A percentile compares a stretch with the other conserved stretches of the same genome.
Evolutionary conservation across 1,140 invertebrate genomes (phyloP).

Genomic region (Neocloeon triangulifer): DNA sequence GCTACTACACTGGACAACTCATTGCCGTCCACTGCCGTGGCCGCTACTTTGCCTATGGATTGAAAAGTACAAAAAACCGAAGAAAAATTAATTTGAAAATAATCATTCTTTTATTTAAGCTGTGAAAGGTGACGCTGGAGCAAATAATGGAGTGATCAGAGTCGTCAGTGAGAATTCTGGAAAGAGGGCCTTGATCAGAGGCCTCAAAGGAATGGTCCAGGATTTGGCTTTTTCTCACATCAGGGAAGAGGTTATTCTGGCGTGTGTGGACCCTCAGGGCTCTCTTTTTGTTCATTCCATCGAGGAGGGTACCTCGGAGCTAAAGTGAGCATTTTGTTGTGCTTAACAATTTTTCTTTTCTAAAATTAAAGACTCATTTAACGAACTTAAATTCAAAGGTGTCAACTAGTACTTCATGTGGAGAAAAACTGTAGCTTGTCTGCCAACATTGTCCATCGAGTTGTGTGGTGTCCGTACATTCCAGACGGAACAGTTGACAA

Average conservation of each 20-base stretch:
- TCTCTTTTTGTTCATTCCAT: constrained; percentile 64
- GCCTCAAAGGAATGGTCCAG: constrained; percentile 59
- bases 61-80: constrained; percentile 77
- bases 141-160: constrained; percentile 52
- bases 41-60: constrained; percentile 69
- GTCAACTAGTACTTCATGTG: constrained; percentile 20
- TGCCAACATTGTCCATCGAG: constrained; percentile 30
- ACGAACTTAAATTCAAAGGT: constrained; percentile 8
- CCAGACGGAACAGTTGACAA: constrained; percentile 32
- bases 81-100: too few relatives aligned
- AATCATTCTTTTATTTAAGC: constrained; percentile 7
- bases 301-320: constrained; percentile 19
- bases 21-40: constrained; percentile 71
- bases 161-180: constrained; percentile 52
- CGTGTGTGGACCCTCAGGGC: constrained; percentile 63
- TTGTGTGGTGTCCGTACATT: constrained; percentile 86
- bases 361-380: not conserved
- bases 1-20: constrained; percentile 63
- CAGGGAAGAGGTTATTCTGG: constrained; percentile 48
- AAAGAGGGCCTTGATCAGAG: constrained; percentile 60
- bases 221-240: constrained; percentile 78
- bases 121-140: constrained; percentile 19
- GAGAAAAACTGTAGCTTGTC: constrained; percentile 20
- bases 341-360: constrained; percentile 2
- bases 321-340: not conserved